These are phyloP conservation scores for Pristionchus exspectatus DNA, from an alignment of 2,888 invertebrate species.

Conservation along the genomic window DNA sequence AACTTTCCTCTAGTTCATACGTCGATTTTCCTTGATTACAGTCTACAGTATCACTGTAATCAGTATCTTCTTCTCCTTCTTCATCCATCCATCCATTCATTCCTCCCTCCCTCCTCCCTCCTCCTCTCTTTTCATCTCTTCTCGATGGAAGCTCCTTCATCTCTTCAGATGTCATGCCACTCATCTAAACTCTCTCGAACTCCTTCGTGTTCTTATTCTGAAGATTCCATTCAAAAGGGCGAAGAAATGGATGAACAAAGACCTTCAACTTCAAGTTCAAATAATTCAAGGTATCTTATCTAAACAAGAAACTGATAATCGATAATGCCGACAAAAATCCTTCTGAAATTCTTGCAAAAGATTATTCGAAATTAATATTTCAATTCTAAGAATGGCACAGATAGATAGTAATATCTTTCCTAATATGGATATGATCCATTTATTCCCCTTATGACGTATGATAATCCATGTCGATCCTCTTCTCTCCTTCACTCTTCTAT, in stretches of 20 bases:
- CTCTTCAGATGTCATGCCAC: constrained; percentile 24
- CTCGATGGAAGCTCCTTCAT: neutral
- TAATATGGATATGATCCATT: neutral
- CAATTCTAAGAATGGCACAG: neutral
- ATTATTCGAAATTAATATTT: neutral
- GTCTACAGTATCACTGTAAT: neutral
- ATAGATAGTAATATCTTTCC: neutral
- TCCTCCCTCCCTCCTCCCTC: neutral
- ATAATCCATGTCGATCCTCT: neutral
- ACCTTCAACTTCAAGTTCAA: constrained; percentile 8
- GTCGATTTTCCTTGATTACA: neutral
- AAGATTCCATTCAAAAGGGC: neutral
- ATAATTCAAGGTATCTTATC: neutral
- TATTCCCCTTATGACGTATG: neutral
- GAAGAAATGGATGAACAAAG: neutral
- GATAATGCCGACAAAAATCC: too few relatives aligned
- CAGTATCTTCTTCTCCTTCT: neutral
- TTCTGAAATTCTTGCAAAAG: too few relatives aligned
- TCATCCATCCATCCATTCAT: neutral
- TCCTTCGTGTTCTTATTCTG: constrained; percentile 5
- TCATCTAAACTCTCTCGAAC: neutral
- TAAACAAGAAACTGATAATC: neutral
- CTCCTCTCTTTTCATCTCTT: neutral
- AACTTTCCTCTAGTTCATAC: neutral
- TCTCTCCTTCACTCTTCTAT: neutral